Base-by-base conservation (phyloP, 2,888 invertebrate genomes). In the Pachymerium ferrugineum region DNA sequence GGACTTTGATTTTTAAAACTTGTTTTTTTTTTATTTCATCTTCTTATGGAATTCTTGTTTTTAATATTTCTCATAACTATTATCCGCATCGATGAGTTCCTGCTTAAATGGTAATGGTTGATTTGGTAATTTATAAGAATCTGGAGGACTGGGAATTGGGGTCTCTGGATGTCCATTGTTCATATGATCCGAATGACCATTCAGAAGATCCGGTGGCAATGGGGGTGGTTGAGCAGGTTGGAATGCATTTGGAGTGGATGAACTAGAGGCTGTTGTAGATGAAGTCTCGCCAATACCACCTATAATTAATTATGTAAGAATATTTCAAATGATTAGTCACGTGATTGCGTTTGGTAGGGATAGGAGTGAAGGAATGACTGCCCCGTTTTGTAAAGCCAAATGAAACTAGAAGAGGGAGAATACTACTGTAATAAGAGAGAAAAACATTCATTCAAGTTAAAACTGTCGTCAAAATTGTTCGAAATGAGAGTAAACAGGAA, bases 81-180 rank as follows among this genome's bases (percentile, higher is more conserved):
- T 69, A 35, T 75, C 76, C 8, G 75, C 16, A 35, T 77, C 77
- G 19, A 74, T 69, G 38, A 77, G 33, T 67, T 77, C 77, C 67
- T 77, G 76, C 54, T 77, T 77, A 73, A 77, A 77, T 14, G 77
- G 75, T 30, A 73, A 73, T 30, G 67, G 73, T 16, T 68, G 47
- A 30, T 69, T 73, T 68, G 62, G 76, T 10, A 75, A 3, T 67
- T 74, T 75, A 31, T 42, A 75, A 8, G 75, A 38, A 16, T 77
- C 76, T 3, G 77, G 74, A 6, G 77, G 77, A 10, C 77, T 76
- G 29, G 76, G 77, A 10, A 76, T 77, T 10, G 77, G 76, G 5
- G 76, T 77, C 28, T 77, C 78, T 8, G 77, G 74, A 28, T 77
- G 77, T 1, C 76, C 75, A 42, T 77, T 77, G 10, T 71, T 38